Evolutionary conservation across 2,113 vertebrate genomes (phyloP), one percentile per base, ranked within the genome.

Genomic region (Gobio gobio): DNA sequence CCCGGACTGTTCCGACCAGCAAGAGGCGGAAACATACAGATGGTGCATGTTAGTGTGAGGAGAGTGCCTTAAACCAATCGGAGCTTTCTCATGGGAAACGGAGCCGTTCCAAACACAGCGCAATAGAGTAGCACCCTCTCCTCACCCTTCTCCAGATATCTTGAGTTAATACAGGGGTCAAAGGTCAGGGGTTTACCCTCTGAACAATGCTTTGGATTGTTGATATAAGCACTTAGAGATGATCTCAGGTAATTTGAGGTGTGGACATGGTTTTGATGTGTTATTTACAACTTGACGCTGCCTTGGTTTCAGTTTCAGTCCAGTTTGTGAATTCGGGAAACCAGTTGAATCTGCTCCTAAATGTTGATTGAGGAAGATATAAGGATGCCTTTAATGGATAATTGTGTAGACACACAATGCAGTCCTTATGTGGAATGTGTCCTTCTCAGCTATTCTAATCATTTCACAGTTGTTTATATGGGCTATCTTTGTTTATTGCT

Each of bases 11-110:
- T 89, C 88, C 92, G 83, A 93, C 91, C 84, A 89, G 89, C 86
- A 91, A 92, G 78, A 93, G 90, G 90, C 89, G 91, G 92, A 94
- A 95, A 95, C 94, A 93, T 94, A 92, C 94, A 93, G 91, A 89
- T 92, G 93, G 90, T 94, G 89, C 90, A 90, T 92, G 89, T 92
- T 92, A 94, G 88, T 85, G 87, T 85, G 91, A 90, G 90, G 91
- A 89, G 87, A n/a, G 0, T 45, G 20, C 91, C 81, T 90, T 92
- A 91, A 89, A 85, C 92, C 90, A 89, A 88, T 87, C 89, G 91
- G 13, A 89, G 90, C 92, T 94, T 95, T 95, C 94, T 95, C 93
- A 94, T 95, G 94, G 94, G 94, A 94, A 95, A 91, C 87, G 90
- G 90, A 68, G 68, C 49, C 36, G 82, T 82, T 80, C 64, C 82